Evolutionary conservation across 1,140 invertebrate genomes (phyloP).

Genomic region (Zaprionus vittiger): DNA sequence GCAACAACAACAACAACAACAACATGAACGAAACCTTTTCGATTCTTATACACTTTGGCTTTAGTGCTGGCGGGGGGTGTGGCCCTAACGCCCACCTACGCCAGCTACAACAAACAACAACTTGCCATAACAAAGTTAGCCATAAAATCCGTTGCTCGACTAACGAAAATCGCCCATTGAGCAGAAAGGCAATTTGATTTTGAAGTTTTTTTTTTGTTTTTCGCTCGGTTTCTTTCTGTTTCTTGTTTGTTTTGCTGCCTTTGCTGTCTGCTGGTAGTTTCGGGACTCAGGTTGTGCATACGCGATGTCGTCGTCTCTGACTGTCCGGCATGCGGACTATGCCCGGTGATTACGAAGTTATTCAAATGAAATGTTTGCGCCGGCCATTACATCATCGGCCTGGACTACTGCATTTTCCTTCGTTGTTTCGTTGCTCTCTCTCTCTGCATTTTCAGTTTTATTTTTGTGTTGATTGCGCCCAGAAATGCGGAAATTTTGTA

Average conservation of each 20-base stretch:
- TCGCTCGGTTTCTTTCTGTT: conserved; percentile 22
- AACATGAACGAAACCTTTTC: conserved; percentile 8
- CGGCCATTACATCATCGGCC: conserved; percentile 70
- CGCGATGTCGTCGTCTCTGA: conserved; percentile 50
- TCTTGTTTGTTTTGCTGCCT: neutral
- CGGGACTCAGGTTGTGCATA: conserved; percentile 60
- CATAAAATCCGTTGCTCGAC: conserved; percentile 69
- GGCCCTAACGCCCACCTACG: conserved; percentile 31
- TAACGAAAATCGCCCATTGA: conserved; percentile 69
- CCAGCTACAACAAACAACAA: conserved; percentile 13
- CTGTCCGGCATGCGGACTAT: conserved; percentile 27
- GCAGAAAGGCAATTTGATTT: conserved; percentile 74
- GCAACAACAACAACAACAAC: conserved; percentile 34
- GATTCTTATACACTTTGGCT: neutral
- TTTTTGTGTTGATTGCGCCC: conserved; percentile 23
- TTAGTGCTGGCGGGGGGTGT: conserved; percentile 21
- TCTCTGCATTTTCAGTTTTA: conserved; percentile 3
- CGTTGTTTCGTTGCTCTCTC: neutral
- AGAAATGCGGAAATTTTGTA: conserved; percentile 67
- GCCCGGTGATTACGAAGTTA: conserved; percentile 74
- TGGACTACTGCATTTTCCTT: conserved; percentile 44
- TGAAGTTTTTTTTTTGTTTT: conserved; percentile 22
- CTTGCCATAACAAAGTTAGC: conserved; percentile 61
- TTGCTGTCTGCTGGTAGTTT: conserved; percentile 33
- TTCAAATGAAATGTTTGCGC: conserved; percentile 77